Conservation (phyloP, 2,888 invertebrate genomes). For the Apantesis nais region DNA sequence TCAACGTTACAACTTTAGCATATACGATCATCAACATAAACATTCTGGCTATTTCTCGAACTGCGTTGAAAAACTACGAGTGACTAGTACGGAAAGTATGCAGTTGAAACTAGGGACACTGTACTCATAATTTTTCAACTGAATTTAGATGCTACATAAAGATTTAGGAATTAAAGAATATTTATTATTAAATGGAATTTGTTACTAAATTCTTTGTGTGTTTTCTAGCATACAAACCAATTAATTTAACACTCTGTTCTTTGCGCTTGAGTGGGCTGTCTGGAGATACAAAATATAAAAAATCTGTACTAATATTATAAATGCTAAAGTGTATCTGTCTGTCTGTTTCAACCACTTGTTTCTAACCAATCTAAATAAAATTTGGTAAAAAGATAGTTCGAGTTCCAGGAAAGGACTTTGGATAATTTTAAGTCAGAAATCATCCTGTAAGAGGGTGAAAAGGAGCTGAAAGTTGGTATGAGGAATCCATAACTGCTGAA, state of each 20-base stretch:
- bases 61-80: conserved; percentile 5
- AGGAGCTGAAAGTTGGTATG: too few species aligned
- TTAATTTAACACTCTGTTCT: neutral
- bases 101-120: neutral
- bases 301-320: too few species aligned
- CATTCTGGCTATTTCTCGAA: conserved; percentile 29
- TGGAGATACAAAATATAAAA: neutral
- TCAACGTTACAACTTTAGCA: conserved; percentile 25
- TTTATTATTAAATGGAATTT: neutral
- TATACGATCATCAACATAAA: conserved; percentile 46
- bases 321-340: too few species aligned
- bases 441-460: too few species aligned
- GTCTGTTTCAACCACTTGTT: too few species aligned
- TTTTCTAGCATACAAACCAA: neutral
- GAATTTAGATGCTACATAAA: neutral
- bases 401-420: too few species aligned
- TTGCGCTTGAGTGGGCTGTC: neutral
- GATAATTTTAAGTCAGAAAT: too few species aligned
- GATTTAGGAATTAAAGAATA: neutral
- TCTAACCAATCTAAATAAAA: too few species aligned
- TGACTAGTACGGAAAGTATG: conserved; percentile 16
- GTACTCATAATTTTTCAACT: neutral
- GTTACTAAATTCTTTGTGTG: neutral
- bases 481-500: too few species aligned
- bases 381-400: too few species aligned